Evolutionary conservation across 1,140 invertebrate genomes (phyloP).

Genomic region (Cherax destructor): DNA sequence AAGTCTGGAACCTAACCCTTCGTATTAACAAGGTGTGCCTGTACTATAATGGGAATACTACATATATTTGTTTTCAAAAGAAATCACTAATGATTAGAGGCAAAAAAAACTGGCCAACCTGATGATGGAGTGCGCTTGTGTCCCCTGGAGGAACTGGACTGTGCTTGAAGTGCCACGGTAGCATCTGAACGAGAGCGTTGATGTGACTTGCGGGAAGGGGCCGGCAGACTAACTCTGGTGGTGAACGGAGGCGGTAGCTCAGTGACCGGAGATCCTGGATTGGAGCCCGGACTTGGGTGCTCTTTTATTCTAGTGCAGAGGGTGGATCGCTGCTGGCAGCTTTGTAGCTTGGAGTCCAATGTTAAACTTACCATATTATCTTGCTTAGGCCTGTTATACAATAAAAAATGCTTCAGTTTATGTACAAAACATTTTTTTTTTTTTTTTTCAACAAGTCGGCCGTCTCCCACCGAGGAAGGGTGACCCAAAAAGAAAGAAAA

Average conservation of each 20-base stretch:
- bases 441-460: too few relatives aligned
- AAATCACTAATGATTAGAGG: not conserved
- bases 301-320: constrained; percentile 67
- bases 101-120: constrained; percentile 34
- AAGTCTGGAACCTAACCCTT: too few relatives aligned
- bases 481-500: too few relatives aligned
- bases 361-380: not conserved
- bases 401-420: not conserved
- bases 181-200: constrained; percentile 94
- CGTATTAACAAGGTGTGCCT: too few relatives aligned
- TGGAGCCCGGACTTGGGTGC: constrained; percentile 67
- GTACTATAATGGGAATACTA: too few relatives aligned
- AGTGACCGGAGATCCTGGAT: constrained; percentile 58
- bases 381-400: constrained; percentile 7
- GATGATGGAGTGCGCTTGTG: constrained; percentile 72
- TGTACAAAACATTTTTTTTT: too few relatives aligned
- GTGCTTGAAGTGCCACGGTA: constrained; percentile 78
- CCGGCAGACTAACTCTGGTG: constrained; percentile 27
- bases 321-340: constrained; percentile 15
- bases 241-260: constrained; percentile 68
- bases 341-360: not conserved
- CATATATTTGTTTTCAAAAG: too few relatives aligned
- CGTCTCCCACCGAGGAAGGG: too few relatives aligned
- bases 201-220: constrained; percentile 81
- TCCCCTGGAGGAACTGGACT: constrained; percentile 48